These are phyloP conservation scores for Drosophila insularis DNA, from an alignment of 1,140 invertebrate species.

Conservation along the genomic window DNA sequence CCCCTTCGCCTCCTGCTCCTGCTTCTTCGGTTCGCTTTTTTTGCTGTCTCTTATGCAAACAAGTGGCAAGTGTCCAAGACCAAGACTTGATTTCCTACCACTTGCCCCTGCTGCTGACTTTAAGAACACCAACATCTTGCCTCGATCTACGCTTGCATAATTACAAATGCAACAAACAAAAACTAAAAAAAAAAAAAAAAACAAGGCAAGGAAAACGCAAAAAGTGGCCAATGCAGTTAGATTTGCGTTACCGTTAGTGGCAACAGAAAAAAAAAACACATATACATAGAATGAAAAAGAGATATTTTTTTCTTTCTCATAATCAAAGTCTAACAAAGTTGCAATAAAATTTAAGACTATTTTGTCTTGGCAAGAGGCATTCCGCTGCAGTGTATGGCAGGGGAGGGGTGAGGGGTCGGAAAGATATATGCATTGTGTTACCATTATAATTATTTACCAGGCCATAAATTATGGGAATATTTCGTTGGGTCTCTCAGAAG, in stretches of 20 bases:
- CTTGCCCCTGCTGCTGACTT: slow-evolving; percentile 35
- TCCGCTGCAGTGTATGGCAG: neutral
- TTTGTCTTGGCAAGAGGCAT: slow-evolving; percentile 45
- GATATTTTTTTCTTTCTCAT: slow-evolving; percentile 55
- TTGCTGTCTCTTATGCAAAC: slow-evolving; percentile 54
- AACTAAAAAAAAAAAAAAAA: slow-evolving; percentile 28
- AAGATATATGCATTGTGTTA: slow-evolving; percentile 59
- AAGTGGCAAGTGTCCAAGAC: slow-evolving; percentile 57
- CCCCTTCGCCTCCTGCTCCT: neutral
- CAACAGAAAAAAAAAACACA: neutral
- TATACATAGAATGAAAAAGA: slow-evolving; percentile 2
- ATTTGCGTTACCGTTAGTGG: slow-evolving; percentile 49
- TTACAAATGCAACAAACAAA: slow-evolving; percentile 45
- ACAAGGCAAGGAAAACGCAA: slow-evolving; percentile 19
- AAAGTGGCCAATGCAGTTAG: slow-evolving; percentile 55
- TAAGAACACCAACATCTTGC: slow-evolving; percentile 18
- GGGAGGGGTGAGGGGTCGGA: neutral
- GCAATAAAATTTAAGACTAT: slow-evolving; percentile 78
- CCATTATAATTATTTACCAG: slow-evolving; percentile 75
- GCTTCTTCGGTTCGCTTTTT: neutral
- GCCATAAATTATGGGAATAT: slow-evolving; percentile 73
- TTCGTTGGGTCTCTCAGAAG: neutral
- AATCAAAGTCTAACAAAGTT: slow-evolving; percentile 71
- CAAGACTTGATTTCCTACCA: slow-evolving; percentile 42
- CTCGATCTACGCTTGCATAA: slow-evolving; percentile 50